Percentiles rank a stretch among this genome's conserved stretches.
phyloP scores from a whole-genome alignment of 2,113 vertebrate genomes.

The Psittacara wagleri region DNA sequence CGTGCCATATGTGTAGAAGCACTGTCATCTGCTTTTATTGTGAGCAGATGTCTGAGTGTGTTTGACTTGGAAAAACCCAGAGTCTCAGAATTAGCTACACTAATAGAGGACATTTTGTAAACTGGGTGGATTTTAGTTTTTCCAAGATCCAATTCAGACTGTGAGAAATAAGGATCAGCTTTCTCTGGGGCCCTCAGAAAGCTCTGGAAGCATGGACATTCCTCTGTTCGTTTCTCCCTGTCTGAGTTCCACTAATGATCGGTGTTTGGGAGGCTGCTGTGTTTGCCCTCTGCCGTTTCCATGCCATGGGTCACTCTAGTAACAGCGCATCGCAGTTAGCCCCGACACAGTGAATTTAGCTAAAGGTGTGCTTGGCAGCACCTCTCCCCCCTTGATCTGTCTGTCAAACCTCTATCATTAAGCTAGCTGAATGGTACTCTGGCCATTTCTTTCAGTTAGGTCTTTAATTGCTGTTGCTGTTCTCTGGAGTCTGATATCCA shows the following conservation, averaged over 20 bases:
- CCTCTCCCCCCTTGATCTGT: fast-evolving
- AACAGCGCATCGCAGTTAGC: fast-evolving
- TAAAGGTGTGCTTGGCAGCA: not conserved
- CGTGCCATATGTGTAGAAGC: fast-evolving
- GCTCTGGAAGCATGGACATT: not conserved
- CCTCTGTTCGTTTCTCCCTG: not conserved
- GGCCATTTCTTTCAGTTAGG: not conserved
- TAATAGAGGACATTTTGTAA: constrained; percentile 2
- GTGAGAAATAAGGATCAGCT: not conserved
- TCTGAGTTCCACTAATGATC: not conserved
- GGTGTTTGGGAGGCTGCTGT: fast-evolving
- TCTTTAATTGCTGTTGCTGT: not conserved
- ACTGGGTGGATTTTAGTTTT: not conserved
- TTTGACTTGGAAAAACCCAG: not conserved
- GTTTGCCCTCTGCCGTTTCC: not conserved
- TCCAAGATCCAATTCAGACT: not conserved
- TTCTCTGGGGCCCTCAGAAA: not conserved
- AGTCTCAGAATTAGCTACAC: not conserved
- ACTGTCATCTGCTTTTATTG: not conserved
- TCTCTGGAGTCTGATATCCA: not conserved
- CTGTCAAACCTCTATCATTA: not conserved
- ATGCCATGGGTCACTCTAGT: fast-evolving
- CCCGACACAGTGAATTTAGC: fast-evolving
- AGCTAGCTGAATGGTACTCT: not conserved
- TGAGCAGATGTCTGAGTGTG: not conserved